phyloP scores from a whole-genome alignment of 2,888 invertebrate species.

The Aspidiotus destructor region DNA sequence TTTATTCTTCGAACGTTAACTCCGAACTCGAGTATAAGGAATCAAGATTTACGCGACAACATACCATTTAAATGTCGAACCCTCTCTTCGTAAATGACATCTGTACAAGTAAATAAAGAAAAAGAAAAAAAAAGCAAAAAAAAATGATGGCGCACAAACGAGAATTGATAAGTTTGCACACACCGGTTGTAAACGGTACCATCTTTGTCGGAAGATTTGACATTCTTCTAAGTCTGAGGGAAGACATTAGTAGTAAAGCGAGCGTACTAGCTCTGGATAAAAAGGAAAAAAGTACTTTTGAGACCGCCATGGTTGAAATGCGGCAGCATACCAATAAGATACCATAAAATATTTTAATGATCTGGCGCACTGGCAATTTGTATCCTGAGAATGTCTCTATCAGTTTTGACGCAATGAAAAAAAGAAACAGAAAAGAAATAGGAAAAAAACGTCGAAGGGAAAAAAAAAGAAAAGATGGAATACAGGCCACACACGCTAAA shows the following conservation, averaged over 20 bases:
- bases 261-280: constrained; percentile 13
- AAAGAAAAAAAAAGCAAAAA: neutral
- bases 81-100: neutral
- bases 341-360: constrained; percentile 30
- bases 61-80: no score
- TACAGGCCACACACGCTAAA: constrained; percentile 26
- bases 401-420: constrained; percentile 13
- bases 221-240: constrained; percentile 29
- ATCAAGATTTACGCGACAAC: no score
- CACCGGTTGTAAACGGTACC: constrained; percentile 31
- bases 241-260: constrained; percentile 19
- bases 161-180: constrained; percentile 13
- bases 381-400: constrained; percentile 31
- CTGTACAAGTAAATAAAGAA: neutral
- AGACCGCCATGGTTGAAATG: constrained; percentile 30
- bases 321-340: constrained; percentile 24
- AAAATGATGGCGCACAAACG: neutral
- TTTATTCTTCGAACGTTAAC: no score
- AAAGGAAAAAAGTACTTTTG: constrained; percentile 23
- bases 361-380: constrained; percentile 29
- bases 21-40: no score
- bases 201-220: constrained; percentile 33
- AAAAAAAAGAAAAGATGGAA: constrained; percentile 11
- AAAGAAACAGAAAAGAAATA: neutral
- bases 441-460: neutral